Base-by-base conservation (phyloP, 2,888 invertebrate genomes). In the Agrochola litura region DNA sequence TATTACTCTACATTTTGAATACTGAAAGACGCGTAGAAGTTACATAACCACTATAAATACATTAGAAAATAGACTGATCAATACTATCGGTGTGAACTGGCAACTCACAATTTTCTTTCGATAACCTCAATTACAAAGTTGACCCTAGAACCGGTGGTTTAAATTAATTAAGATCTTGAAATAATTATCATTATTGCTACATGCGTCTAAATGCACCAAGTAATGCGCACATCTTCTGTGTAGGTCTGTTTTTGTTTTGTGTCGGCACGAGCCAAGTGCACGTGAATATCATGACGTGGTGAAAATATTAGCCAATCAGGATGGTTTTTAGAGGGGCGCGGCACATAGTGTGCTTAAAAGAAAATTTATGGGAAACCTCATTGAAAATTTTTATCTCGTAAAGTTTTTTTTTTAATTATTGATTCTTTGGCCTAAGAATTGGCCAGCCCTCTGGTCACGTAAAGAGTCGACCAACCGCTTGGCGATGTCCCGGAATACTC, bases 121-220 rank as follows among this genome's bases (percentile, higher is more conserved):
- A 79, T 79, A 84, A 79, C 79, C 79, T 79, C 79, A 79, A 79
- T 79, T 84, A 79, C 49, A 79, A 63, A 43, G 6, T 6, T 49
- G 56, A 43, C 41, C 68, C 37, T n/a, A 12, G 30, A 63, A 63
- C 56, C 79, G 41, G 79, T 52, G 56, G 41, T 52, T 63, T 43
- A 22, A 79, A 58, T 46, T 64, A 84, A 78, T 78, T 67, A 63
- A 22, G 49, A 58, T 63, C 70, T 58, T 58, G 63, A 58, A 79
- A 69, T 84, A 56, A 67, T 79, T 0, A n/a, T 63, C 30, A 16
- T 63, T 49, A 37, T 61, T 77, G 43, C 54, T 14, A 49, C 66
- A 66, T 56, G 9, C 61, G 10, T 0, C 37, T 30, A 6, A 30
- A 14, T 22, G 6, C 30, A 77, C 9, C 58, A 77, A 58, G 49